Conservation (phyloP, 1,140 invertebrate species). For the Acromyrmex charruanus region DNA sequence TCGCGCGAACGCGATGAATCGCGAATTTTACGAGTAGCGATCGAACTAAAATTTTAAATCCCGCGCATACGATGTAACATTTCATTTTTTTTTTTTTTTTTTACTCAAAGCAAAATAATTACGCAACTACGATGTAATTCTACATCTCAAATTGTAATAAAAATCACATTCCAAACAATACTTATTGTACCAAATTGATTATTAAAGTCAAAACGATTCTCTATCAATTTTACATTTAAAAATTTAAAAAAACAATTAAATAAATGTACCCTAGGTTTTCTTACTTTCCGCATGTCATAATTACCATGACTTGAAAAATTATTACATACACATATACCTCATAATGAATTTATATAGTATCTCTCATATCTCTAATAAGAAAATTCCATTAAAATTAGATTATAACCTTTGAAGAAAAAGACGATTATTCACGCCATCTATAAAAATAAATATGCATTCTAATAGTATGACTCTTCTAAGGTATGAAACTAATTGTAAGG, state of each 20-base stretch:
- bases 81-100: not conserved
- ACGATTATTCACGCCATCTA: not conserved
- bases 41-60: not conserved
- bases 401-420: not conserved
- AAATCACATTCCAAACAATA: not conserved
- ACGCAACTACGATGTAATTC: not conserved
- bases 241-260: not conserved
- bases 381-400: not conserved
- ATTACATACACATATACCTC: not conserved
- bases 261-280: not conserved
- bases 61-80: not conserved
- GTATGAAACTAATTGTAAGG: not conserved
- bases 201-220: not conserved
- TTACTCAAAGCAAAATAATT: not conserved
- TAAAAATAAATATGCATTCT: slow-evolving; percentile 31
- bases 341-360: not conserved
- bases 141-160: not conserved
- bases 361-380: slow-evolving; percentile 4
- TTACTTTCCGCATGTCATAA: not conserved
- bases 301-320: not conserved
- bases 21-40: slow-evolving; percentile 15
- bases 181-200: not conserved
- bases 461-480: not conserved
- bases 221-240: not conserved
- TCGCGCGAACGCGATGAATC: slow-evolving; percentile 36